phyloP scores from a whole-genome alignment of 2,113 vertebrate species.

The Camelus dromedarius region DNA sequence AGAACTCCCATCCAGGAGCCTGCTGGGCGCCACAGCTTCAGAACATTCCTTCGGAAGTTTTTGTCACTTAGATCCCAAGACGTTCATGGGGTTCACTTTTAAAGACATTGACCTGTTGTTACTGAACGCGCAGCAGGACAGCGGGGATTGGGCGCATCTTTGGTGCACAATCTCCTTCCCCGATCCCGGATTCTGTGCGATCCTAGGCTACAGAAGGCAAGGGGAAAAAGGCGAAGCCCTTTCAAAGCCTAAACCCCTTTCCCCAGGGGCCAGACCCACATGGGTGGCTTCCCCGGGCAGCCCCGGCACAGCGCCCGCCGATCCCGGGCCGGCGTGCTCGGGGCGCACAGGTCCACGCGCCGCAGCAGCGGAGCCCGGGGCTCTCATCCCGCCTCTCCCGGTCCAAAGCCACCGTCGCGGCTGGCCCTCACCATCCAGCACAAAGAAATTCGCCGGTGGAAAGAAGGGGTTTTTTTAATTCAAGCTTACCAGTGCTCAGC shows the following conservation, averaged over 20 bases:
- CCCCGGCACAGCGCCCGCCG: neutral
- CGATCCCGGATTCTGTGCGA: rapidly evolving
- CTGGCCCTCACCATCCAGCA: neutral
- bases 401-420: neutral
- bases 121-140: slow-evolving; percentile 69
- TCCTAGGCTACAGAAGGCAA: neutral
- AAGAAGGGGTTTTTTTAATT: neutral
- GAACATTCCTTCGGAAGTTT: neutral
- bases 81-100: slow-evolving; percentile 59
- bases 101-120: slow-evolving; percentile 78
- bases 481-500: slow-evolving; percentile 81
- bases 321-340: rapidly evolving
- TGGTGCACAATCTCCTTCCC: slow-evolving; percentile 12
- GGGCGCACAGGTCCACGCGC: neutral
- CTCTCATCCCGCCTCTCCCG: neutral
- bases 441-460: neutral
- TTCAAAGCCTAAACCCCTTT: neutral
- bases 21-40: neutral
- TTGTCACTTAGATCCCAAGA: slow-evolving; percentile 47
- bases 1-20: neutral
- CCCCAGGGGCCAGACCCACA: neutral
- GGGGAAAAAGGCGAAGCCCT: neutral
- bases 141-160: slow-evolving; percentile 63
- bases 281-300: neutral
- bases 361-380: neutral